Evolutionary conservation across 35 echinoderm and acorn worm species (phyloP).

Genomic region (Lytechinus pictus): DNA sequence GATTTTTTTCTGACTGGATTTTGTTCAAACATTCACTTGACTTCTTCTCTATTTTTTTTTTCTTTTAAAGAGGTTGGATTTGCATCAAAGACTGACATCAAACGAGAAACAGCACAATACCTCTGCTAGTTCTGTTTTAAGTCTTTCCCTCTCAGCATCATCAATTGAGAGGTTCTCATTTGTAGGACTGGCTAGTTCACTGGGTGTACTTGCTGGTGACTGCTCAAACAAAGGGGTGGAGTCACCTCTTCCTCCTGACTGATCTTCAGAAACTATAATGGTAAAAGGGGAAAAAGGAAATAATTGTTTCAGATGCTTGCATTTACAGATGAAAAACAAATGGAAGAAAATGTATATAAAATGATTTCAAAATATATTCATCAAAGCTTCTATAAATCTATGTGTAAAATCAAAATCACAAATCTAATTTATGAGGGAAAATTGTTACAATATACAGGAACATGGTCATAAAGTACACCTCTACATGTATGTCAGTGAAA

Average conservation of each 20-base stretch:
- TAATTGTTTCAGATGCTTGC: background rate
- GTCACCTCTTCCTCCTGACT: conserved; percentile 66
- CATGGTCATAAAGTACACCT: too few relatives aligned
- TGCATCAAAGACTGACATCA: too few relatives aligned
- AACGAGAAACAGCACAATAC: conserved; percentile 2
- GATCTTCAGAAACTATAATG: conserved; percentile 57
- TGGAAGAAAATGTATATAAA: background rate
- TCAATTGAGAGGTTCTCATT: conserved; percentile 47
- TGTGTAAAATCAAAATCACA: too few relatives aligned
- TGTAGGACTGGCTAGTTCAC: conserved; percentile 62
- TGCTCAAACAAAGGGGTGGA: conserved; percentile 72
- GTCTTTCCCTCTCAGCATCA: conserved; percentile 77
- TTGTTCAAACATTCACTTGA: too few relatives aligned
- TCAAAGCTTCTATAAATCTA: too few relatives aligned
- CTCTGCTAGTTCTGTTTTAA: conserved; percentile 69
- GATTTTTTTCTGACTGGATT: too few relatives aligned
- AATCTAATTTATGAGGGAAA: too few relatives aligned
- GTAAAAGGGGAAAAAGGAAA: background rate
- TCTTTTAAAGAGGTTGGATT: too few relatives aligned
- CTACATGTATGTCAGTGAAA: too few relatives aligned
- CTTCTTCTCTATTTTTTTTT: too few relatives aligned
- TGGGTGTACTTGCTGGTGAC: conserved; percentile 69
- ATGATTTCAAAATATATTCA: background rate
- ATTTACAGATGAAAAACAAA: background rate
- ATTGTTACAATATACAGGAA: too few relatives aligned